Percentiles rank a stretch among this genome's conserved stretches.
These are phyloP conservation scores for Plebejus anna DNA, from an alignment of 2,888 invertebrate genomes.

Conservation along the genomic window DNA sequence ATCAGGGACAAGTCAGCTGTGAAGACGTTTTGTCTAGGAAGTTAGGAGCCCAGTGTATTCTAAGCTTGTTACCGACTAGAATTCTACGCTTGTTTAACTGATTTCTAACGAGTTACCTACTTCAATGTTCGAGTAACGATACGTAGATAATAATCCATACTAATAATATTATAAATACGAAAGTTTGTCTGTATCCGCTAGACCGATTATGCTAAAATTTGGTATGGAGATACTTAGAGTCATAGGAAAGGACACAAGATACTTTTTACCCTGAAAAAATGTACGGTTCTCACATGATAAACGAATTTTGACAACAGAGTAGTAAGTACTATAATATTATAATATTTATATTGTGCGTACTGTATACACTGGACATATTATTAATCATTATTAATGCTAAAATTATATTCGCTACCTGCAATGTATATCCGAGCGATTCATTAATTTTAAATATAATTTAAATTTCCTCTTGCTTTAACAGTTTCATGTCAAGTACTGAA, in stretches of 20 bases:
- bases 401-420: neutral
- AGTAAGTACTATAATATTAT: too few relatives aligned
- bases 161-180: neutral
- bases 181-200: too few relatives aligned
- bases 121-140: neutral
- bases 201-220: too few relatives aligned
- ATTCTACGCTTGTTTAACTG: conserved; percentile 43
- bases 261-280: too few relatives aligned
- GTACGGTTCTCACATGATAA: too few relatives aligned
- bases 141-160: neutral
- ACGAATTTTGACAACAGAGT: too few relatives aligned
- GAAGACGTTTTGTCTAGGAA: conserved; percentile 54
- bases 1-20: conserved; percentile 23
- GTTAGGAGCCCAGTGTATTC: conserved; percentile 38
- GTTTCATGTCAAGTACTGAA: neutral
- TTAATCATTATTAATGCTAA: neutral
- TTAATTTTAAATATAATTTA: neutral
- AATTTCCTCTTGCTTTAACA: neutral
- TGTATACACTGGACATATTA: neutral
- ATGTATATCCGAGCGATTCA: neutral
- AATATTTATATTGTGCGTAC: too few relatives aligned
- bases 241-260: too few relatives aligned
- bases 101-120: conserved; percentile 39
- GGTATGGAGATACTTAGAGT: too few relatives aligned
- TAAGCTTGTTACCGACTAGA: conserved; percentile 29